Evolutionary conservation across 2,113 vertebrate genomes (phyloP).

Genomic region (Scophthalmus maximus): DNA sequence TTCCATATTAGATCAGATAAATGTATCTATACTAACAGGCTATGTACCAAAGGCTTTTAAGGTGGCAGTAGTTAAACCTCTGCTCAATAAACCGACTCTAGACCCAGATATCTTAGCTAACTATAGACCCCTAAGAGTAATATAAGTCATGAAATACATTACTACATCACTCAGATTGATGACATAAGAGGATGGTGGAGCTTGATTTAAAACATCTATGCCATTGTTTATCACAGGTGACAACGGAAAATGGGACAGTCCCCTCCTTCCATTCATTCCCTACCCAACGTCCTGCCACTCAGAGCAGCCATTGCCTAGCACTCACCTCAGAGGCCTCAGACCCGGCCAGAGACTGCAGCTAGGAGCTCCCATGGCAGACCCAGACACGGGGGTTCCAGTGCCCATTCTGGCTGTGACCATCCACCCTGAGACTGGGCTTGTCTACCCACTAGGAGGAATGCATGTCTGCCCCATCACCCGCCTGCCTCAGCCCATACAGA

Average conservation of each 20-base stretch:
- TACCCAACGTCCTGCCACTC: constrained; percentile 82
- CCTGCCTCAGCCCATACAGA: constrained; percentile 84
- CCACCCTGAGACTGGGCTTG: constrained; percentile 85
- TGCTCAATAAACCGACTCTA: too few relatives aligned
- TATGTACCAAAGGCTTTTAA: too few relatives aligned
- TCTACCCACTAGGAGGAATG: constrained; percentile 85
- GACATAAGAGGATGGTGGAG: too few relatives aligned
- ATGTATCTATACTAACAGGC: too few relatives aligned
- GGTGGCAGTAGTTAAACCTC: too few relatives aligned
- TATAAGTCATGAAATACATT: too few relatives aligned
- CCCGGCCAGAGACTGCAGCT: constrained; percentile 77
- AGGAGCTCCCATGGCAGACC: constrained; percentile 87
- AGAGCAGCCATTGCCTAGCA: constrained; percentile 71
- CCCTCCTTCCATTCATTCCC: constrained; percentile 86
- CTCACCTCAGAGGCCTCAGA: constrained; percentile 77
- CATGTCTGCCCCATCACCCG: constrained; percentile 87
- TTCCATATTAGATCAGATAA: too few relatives aligned
- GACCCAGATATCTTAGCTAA: too few relatives aligned
- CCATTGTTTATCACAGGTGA: constrained; percentile 70
- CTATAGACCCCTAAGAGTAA: too few relatives aligned
- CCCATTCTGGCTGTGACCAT: constrained; percentile 89
- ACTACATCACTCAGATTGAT: not conserved
- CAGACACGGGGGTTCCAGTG: constrained; percentile 85
- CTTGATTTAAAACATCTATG: not conserved
- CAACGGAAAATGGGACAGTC: constrained; percentile 75